Base-by-base conservation (phyloP, 2,797 vertebrate genomes). In the Buphagus erythrorhynchus region DNA sequence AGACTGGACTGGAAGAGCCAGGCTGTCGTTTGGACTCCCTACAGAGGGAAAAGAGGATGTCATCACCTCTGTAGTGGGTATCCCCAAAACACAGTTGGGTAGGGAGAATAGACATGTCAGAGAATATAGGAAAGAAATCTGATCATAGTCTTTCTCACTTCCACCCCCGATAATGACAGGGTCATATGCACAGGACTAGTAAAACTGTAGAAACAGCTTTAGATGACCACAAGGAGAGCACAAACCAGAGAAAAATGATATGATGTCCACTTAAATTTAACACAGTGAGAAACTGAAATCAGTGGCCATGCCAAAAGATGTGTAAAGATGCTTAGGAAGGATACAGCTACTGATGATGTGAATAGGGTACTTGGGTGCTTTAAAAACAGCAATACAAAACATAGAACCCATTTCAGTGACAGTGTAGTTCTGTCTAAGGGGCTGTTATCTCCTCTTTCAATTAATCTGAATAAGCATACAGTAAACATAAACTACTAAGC, bases 341-440 rank as follows among this genome's bases (percentile, higher is more conserved):
- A 86, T 28, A 86, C 8, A 55, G 35, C 38, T 81, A 65, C 40
- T 66, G 33, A 26, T 75, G 51, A 86, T 72, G 13, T 36, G 19
- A 86, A 77, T 10, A 80, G 36, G n/a, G 38, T 84, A 86, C 79
- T 66, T 74, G 19, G 14, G 33, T 66, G 35, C 38, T 81, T 65
- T 88, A 86, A 91, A 91, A 95, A 74, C 36, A 93, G 77, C 55
- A 85, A 52, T 3, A 90, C 45, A 91, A 93, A 94, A 76, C 2
- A 1, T 26, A 68, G 52, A 91, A 92, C 36, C 51, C 40, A 45
- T 45, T 86, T 87, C 75, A 95, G 46, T 61, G 76, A 88, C 62
- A 78, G 46, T 14, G 28, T 51, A 74, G 29, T 24, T 93, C 31
- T 8, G 0, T 85, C 51, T 78, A 88, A 86, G 33, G 31, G 48